Base-by-base conservation (phyloP, 1,140 invertebrate genomes). In the Cylas formicarius region DNA sequence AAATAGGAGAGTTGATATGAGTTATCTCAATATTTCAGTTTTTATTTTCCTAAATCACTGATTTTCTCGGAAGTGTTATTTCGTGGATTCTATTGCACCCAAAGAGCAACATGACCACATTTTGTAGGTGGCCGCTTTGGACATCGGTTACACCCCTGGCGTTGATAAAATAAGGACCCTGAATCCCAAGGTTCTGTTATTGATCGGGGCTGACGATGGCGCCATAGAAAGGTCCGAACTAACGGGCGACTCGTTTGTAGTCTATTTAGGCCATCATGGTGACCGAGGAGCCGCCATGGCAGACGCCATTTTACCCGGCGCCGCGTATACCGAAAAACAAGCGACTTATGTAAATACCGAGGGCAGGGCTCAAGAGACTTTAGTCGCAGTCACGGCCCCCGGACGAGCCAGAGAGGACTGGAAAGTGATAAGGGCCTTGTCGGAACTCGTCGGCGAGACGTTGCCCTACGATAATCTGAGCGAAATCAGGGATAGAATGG, bases 291-390 rank as follows among this genome's bases (percentile, higher is more conserved):
- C 96, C 8, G 67, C 80, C 36, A 85, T 94, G 48, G 94, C 96
- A 42, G 95, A 99, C 70, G 77, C 90, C 11, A 77, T 99, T 44
- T 71, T 99, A 2, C 94, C 96, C 13, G 95, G 90, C 41, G 90
- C 91, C n/a, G 93, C 96, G 0, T 99, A 97, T 65, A 99, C 96
- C 2, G 96, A 99, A 73, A 99, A 99, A 70, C 84, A 91, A 66
- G 92, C 75, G 6, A 97, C 86, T 10, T 99, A 93, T 69, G 91
- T 97, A 0, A 99, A 99, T 67, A 97, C 89, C 0, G 96, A 99
- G 75, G 96, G 96, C 7, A 74, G 96, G 40, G 78, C 93, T n/a
- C 96, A 99, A 70, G 83, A 93, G 72, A 94, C 92, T 2, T 71
- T 84, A 27, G 72, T 80, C 3, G 95, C 94, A 10, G 81, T 98